Conservation (phyloP, 1,140 invertebrate species). For the Solenopsis invicta region DNA sequence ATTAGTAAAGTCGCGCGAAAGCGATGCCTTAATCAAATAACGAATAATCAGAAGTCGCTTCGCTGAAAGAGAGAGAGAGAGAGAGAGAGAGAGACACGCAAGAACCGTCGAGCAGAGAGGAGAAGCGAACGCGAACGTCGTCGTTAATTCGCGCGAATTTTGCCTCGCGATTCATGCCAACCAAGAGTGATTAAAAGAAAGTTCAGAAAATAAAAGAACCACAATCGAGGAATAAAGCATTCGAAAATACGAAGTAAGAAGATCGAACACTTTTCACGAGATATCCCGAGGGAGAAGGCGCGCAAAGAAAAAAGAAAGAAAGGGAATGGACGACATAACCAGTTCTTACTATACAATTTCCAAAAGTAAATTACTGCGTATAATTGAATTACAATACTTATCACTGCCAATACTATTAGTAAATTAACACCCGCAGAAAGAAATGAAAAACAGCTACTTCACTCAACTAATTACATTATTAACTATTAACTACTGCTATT, state of each 20-base stretch:
- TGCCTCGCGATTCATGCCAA: conserved; percentile 64
- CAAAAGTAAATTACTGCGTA: conserved; percentile 74
- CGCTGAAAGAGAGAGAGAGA: too few species aligned
- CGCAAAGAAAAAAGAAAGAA: neutral
- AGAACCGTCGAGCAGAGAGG: too few species aligned
- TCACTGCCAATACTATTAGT: conserved; percentile 70
- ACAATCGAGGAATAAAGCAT: conserved; percentile 16
- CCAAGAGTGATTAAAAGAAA: conserved; percentile 23
- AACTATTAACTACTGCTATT: conserved; percentile 47
- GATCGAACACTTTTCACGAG: neutral
- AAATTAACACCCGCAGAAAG: conserved; percentile 63
- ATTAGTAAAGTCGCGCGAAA: neutral
- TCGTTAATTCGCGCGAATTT: conserved; percentile 58
- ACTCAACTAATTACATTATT: conserved; percentile 55
- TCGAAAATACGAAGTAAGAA: conserved; percentile 9
- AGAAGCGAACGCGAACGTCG: conserved; percentile 21
- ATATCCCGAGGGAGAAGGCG: neutral
- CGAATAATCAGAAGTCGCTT: conserved; percentile 3
- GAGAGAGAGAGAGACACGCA: too few species aligned
- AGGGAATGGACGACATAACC: neutral
- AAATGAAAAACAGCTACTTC: conserved; percentile 60
- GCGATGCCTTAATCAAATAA: conserved; percentile 26
- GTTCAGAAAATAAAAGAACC: conserved; percentile 25
- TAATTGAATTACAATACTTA: conserved; percentile 67
- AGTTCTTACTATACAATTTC: conserved; percentile 54